phyloP scores from a whole-genome alignment of 64 coral and sea anemone genomes.

The Montipora efflorescens region DNA sequence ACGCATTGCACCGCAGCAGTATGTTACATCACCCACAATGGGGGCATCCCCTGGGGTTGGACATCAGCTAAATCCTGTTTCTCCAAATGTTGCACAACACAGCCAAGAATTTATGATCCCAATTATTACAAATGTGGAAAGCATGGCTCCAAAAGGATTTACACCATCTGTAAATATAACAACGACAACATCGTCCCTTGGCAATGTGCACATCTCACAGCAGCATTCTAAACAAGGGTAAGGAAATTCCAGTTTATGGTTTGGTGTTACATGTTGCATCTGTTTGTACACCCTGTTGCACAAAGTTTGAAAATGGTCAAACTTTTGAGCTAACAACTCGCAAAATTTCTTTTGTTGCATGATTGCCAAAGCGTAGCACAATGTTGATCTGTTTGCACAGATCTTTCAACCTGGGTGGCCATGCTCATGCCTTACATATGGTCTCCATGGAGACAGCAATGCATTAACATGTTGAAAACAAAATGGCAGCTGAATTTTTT shows the following conservation, averaged over 20 bases:
- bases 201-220: constrained; percentile 32
- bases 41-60: constrained; percentile 63
- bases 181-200: neutral
- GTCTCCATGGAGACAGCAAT: too few relatives aligned
- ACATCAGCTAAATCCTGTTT: constrained; percentile 35
- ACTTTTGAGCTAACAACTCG: too few relatives aligned
- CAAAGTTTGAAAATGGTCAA: too few relatives aligned
- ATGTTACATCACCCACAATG: constrained; percentile 89
- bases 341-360: too few relatives aligned
- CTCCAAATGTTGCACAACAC: constrained; percentile 63
- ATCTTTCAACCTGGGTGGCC: too few relatives aligned
- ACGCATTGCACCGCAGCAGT: constrained; percentile 75
- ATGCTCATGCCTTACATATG: too few relatives aligned
- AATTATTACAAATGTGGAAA: constrained; percentile 19
- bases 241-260: neutral
- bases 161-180: constrained; percentile 4
- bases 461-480: too few relatives aligned
- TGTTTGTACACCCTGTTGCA: too few relatives aligned
- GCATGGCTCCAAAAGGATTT: constrained; percentile 25
- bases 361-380: too few relatives aligned
- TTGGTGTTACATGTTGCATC: too few relatives aligned
- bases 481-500: too few relatives aligned
- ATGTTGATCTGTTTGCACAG: too few relatives aligned
- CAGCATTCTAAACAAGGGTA: constrained; percentile 73
- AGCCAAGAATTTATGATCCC: constrained; percentile 60